Evolutionary conservation across 2,888 invertebrate species (phyloP).

Genomic region (Agrochola macilenta): DNA sequence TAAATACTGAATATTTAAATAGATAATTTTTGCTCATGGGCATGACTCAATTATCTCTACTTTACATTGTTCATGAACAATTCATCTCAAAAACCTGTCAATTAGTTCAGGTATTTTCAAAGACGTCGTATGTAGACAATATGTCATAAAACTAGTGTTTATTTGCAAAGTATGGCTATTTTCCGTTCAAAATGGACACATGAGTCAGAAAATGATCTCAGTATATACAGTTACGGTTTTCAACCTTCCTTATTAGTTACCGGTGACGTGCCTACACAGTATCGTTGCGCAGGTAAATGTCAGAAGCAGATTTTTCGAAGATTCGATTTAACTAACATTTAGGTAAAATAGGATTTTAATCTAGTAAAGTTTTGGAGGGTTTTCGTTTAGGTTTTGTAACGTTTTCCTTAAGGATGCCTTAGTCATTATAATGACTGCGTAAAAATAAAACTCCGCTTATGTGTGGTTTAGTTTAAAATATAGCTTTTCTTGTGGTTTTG

Average conservation of each 20-base stretch:
- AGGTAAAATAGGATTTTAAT: background rate
- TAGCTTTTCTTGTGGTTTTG: background rate
- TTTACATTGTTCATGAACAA: constrained; percentile 11
- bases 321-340: background rate
- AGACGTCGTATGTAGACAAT: constrained; percentile 35
- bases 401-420: background rate
- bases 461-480: constrained; percentile 1
- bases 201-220: constrained; percentile 82
- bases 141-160: constrained; percentile 48
- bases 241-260: constrained; percentile 77
- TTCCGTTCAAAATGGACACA: constrained; percentile 46
- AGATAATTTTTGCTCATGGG: background rate
- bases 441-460: background rate
- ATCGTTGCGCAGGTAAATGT: background rate
- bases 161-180: constrained; percentile 51
- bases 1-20: too few relatives aligned
- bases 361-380: background rate
- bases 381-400: background rate
- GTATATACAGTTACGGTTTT: constrained; percentile 77
- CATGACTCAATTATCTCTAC: background rate
- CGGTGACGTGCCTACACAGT: constrained; percentile 50
- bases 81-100: constrained; percentile 28
- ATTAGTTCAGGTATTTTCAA: constrained; percentile 37
- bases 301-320: constrained; percentile 3
- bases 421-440: background rate